Conservation (phyloP, 2,113 vertebrate species). For the Electrona antarctica region DNA sequence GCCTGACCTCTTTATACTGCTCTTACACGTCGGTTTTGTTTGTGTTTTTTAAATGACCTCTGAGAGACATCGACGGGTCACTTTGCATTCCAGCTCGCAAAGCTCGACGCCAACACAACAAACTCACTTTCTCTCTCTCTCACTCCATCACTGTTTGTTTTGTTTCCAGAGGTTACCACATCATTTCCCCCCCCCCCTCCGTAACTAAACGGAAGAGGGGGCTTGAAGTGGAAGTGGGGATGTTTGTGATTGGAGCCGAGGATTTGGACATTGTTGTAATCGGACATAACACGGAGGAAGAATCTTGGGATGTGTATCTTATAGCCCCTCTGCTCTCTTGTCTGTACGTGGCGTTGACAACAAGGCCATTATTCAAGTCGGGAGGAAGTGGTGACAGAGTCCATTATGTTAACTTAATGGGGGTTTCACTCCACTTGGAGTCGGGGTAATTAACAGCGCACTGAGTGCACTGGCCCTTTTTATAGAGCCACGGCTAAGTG, state of each 20-base stretch:
- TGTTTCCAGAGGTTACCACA: neutral
- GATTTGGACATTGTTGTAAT: neutral
- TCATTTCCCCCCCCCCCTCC: neutral
- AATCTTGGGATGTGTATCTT: conserved; percentile 24
- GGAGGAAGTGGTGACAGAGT: conserved; percentile 52
- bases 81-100: conserved; percentile 8
- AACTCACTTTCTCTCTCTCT: neutral
- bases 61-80: conserved; percentile 30
- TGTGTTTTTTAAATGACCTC: conserved; percentile 37
- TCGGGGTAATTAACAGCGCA: conserved; percentile 63
- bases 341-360: conserved; percentile 5
- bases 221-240: neutral
- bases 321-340: neutral
- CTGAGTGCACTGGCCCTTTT: conserved; percentile 64
- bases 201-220: neutral
- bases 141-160: neutral
- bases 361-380: conserved; percentile 27
- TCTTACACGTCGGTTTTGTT: conserved; percentile 31
- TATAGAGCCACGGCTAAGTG: conserved; percentile 63
- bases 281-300: conserved; percentile 23
- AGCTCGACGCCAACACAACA: neutral
- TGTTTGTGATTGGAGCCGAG: neutral
- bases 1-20: conserved; percentile 20
- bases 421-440: conserved; percentile 60
- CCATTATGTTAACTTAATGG: conserved; percentile 61